Conservation (phyloP, 2,888 invertebrate genomes). For the Helobdella robusta region DNA sequence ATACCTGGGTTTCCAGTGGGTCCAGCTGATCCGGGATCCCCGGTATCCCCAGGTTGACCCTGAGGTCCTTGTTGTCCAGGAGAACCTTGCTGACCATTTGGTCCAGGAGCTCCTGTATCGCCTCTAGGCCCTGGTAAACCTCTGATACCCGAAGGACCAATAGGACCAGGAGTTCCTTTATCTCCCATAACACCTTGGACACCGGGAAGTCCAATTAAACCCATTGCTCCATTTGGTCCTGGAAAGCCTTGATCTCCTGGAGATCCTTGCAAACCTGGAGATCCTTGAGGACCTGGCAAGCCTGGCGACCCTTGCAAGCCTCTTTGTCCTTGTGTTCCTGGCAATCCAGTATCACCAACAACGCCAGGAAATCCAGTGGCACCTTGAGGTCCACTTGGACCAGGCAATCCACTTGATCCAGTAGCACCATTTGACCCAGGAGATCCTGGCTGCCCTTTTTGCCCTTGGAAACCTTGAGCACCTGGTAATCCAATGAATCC, state of each 20-base stretch:
- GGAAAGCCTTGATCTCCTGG: constrained; percentile 19
- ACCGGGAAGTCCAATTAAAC: constrained; percentile 27
- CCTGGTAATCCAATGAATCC: constrained; percentile 13
- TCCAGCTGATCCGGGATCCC: constrained; percentile 27
- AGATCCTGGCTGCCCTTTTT: constrained; percentile 11
- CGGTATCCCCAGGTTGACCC: constrained; percentile 49
- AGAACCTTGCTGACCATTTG: constrained; percentile 25
- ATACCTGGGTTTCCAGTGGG: constrained; percentile 22
- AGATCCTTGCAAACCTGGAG: constrained; percentile 55
- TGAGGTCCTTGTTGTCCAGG: constrained; percentile 44
- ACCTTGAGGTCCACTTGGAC: not conserved
- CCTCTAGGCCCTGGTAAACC: constrained; percentile 19
- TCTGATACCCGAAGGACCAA: constrained; percentile 24
- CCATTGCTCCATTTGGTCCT: constrained; percentile 17
- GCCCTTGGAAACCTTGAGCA: not conserved
- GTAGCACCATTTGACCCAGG: constrained; percentile 8
- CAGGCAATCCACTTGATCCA: constrained; percentile 15
- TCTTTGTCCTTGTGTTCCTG: constrained; percentile 8
- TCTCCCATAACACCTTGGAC: constrained; percentile 54
- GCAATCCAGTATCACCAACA: constrained; percentile 2
- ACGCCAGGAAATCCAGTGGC: constrained; percentile 7
- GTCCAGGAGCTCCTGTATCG: constrained; percentile 25
- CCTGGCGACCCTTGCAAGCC: constrained; percentile 30
- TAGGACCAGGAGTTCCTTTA: constrained; percentile 22
- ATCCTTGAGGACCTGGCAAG: constrained; percentile 26